Base-by-base conservation (phyloP, 2,888 invertebrate genomes). In the Abrostola triplasia region DNA sequence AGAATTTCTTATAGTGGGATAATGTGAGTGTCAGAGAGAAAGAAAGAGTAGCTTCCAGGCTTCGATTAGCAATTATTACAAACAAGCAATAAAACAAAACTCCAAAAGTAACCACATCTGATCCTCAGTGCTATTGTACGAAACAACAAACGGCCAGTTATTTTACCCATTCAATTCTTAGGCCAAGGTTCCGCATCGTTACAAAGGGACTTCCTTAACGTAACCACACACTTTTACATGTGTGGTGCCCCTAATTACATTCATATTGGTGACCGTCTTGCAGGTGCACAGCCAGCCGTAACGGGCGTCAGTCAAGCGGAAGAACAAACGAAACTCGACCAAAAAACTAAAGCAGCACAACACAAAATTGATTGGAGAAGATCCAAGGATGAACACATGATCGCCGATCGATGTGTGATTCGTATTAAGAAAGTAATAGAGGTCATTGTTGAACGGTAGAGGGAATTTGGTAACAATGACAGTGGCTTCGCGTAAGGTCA, bases 211-310 rank as follows among this genome's bases (percentile, higher is more conserved):
- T 92, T 92, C 92, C 92, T 91, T 81, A 79, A 86, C 76, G 73
- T 82, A 87, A 92, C 92, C 92, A 85, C 92, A 91, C 81, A 85
- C 89, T 90, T 90, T 90, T 86, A 86, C 84, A 85, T 83, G 81
- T 84, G 84, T 81, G 88, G 82, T 81, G 81, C 81, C 89, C 90
- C 88, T 93, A 93, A 94, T 94, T 92, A 92, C 92, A 86, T 88
- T 92, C 88, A 86, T 93, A 93, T 92, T 91, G 91, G 91, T 92
- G 92, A 89, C 91, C 90, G 89, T 89, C 91, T 89, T 88, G 88
- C 92, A 92, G 92, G 92, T 92, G 92, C 74, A 82, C 88, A 83
- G 80, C 89, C 85, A 85, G 86, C 84, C 91, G 87, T 88, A 88
- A 91, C 93, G 88, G 88, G 70, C 85, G 84, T 86, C 91, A 89